Conservation (phyloP, 2,888 invertebrate genomes). For the Argyra leucocephala region DNA sequence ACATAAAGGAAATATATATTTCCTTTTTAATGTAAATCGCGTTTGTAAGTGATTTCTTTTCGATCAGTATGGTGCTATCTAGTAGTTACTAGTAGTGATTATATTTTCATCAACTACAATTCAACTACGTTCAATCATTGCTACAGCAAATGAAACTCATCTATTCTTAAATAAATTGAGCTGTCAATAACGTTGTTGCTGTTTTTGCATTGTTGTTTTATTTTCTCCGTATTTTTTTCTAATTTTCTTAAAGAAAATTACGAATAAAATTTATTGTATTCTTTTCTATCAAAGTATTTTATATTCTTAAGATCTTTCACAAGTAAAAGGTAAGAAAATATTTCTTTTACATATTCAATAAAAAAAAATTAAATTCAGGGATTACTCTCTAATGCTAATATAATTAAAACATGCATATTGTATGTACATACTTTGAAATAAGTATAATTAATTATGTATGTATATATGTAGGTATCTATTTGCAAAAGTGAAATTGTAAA, state of each 20-base stretch:
- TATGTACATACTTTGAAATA: background rate
- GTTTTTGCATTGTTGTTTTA: constrained; percentile 4
- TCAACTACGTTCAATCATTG: too few relatives aligned
- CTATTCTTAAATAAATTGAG: background rate
- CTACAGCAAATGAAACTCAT: too few relatives aligned
- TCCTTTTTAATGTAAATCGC: too few relatives aligned
- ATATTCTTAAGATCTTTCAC: background rate
- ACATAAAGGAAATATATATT: too few relatives aligned
- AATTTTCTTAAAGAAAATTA: background rate
- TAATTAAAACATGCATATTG: background rate
- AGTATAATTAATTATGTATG: background rate
- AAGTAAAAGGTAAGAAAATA: background rate
- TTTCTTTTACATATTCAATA: too few relatives aligned
- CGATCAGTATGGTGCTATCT: too few relatives aligned
- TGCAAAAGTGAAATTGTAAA: background rate
- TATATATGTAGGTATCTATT: background rate
- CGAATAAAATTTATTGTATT: background rate
- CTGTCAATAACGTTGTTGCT: background rate
- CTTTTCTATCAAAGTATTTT: background rate
- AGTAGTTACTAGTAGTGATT: too few relatives aligned
- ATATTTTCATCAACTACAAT: too few relatives aligned
- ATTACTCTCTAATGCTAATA: too few relatives aligned
- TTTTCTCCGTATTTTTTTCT: background rate
- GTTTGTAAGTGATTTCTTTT: too few relatives aligned
- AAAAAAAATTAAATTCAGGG: too few relatives aligned